Conservation (phyloP, 2,888 invertebrate genomes). For the Antheraea assamensis region DNA sequence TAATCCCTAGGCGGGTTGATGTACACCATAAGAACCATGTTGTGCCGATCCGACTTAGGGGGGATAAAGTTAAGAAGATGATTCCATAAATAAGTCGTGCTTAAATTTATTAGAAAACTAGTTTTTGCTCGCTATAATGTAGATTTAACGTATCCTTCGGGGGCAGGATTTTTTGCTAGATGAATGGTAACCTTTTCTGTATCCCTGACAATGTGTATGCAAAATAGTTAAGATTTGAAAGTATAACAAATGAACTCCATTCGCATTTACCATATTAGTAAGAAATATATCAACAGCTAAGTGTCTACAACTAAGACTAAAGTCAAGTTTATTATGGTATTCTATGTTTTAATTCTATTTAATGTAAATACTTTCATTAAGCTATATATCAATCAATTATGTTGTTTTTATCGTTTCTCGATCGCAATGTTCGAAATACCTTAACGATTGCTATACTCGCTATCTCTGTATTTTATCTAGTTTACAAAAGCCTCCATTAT, state of each 20-base stretch:
- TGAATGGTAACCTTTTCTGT: too few relatives aligned
- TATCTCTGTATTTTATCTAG: neutral
- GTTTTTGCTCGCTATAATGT: too few relatives aligned
- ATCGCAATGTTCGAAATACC: conserved; percentile 2
- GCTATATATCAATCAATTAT: conserved; percentile 11
- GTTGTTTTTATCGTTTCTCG: conserved; percentile 6
- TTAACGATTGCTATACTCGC: conserved; percentile 2
- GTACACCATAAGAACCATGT: too few relatives aligned
- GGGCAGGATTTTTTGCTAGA: too few relatives aligned
- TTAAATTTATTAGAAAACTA: too few relatives aligned
- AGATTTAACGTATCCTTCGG: too few relatives aligned
- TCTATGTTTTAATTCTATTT: neutral
- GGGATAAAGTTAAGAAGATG: too few relatives aligned
- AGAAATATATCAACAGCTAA: neutral
- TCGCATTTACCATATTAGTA: too few relatives aligned
- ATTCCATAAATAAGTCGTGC: too few relatives aligned
- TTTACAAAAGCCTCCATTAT: neutral
- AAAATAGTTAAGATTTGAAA: neutral
- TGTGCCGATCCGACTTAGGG: too few relatives aligned
- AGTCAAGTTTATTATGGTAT: neutral
- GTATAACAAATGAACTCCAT: neutral
- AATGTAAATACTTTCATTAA: conserved; percentile 1
- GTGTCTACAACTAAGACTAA: neutral
- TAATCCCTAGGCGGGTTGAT: too few relatives aligned
- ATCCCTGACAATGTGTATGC: too few relatives aligned